Conservation (phyloP, 2,888 invertebrate genomes). For the Blastobasis lacticolella region DNA sequence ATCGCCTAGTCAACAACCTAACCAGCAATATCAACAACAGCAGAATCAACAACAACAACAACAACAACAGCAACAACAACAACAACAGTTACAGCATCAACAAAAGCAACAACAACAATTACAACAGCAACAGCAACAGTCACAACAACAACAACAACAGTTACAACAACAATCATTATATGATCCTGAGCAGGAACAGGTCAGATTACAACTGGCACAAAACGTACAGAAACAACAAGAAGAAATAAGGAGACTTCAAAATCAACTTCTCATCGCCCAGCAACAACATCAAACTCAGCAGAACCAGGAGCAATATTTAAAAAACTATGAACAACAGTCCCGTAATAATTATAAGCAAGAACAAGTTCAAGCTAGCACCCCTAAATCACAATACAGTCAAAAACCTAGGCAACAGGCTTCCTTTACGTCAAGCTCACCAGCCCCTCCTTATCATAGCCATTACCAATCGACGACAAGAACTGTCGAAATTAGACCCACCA, state of each 20-base stretch:
- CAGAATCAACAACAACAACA: constrained; percentile 3
- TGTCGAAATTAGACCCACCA: constrained; percentile 64
- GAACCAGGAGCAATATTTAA: constrained; percentile 21
- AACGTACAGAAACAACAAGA: constrained; percentile 70
- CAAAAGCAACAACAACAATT: constrained; percentile 22
- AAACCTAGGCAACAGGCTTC: constrained; percentile 49
- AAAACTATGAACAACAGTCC: constrained; percentile 25
- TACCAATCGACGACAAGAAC: constrained; percentile 61
- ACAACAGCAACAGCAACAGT: constrained; percentile 16
- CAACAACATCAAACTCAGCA: constrained; percentile 36
- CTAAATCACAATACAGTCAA: constrained; percentile 52
- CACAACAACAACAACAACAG: constrained; percentile 16
- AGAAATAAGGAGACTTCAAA: constrained; percentile 65
- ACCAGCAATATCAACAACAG: constrained; percentile 13
- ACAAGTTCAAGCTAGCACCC: constrained; percentile 45
- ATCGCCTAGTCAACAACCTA: constrained; percentile 14
- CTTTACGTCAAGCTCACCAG: constrained; percentile 41
- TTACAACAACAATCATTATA: constrained; percentile 29
- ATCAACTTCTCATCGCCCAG: constrained; percentile 50
- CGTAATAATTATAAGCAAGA: constrained; percentile 30
- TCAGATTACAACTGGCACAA: constrained; percentile 53
- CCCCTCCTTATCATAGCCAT: constrained; percentile 33
- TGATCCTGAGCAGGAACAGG: constrained; percentile 57
- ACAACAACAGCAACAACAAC: constrained; percentile 18
- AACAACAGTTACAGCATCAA: constrained; percentile 24